Evolutionary conservation across 2,888 invertebrate genomes (phyloP), one percentile per base, ranked within the genome.

Genomic region (Napeogenes inachia): DNA sequence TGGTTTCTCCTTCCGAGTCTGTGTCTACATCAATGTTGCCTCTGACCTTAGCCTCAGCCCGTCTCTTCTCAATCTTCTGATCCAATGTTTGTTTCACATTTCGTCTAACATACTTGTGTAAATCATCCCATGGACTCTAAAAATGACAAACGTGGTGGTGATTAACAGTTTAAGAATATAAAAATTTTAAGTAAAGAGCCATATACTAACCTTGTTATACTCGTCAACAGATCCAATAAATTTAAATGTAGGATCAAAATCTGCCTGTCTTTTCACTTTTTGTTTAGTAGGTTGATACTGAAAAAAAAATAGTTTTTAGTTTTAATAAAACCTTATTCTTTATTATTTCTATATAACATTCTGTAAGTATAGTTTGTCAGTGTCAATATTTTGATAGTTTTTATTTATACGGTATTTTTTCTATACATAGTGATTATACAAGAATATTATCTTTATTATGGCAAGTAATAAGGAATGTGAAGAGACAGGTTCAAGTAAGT

Each of bases 271-370:
- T 65, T 93, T 93, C 46, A 92, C 92, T 71, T 95, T 95, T 71
- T 94, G 93, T 79, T 95, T 95, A 0, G 94, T 94, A 46, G 97
- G 97, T 90, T 97, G 97, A 84, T 95, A 94, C 96, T 97, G 76
- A 67, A 91, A 84, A 54, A 71, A 67, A 67, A 61, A 38, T 8
- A 10, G 13, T 46, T 46, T 13, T 10, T 33, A 6, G 12, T 21
- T n/a, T n/a, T n/a, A n/a, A 35, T 69, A 67, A 45, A 33, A 46
- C 38, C 12, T 47, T 47, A 21, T 47, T 47, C 4, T 21, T 13
- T 47, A 21, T 47, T 50, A 50, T 10, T 50, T 30, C 21, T 50
- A 30, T 30, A 12, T 30, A 50, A 50, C 30, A 30, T 50, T 50
- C 50, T 50, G n/a, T 50, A 30, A 50, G 8, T 50, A 10, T 30